Conservation (phyloP, 2,888 invertebrate species). For the Eupithecia vulgata region DNA sequence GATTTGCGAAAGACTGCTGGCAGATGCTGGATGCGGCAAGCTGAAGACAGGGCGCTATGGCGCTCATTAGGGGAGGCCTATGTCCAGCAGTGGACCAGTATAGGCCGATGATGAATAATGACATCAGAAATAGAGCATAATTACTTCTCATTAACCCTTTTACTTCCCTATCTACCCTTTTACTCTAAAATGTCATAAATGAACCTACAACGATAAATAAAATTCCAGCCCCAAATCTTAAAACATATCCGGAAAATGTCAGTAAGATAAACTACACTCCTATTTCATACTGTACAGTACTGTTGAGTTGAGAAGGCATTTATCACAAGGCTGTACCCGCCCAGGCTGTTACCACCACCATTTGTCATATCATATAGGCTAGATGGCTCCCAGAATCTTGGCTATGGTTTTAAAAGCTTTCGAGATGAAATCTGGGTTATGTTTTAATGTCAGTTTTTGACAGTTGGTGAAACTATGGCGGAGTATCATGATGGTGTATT, state of each 20-base stretch:
- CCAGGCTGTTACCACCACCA: slow-evolving; percentile 21
- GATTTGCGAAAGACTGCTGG: too few relatives aligned
- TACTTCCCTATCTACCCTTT: too few relatives aligned
- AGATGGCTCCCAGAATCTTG: slow-evolving; percentile 17
- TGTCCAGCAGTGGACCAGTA: too few relatives aligned
- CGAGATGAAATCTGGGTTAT: slow-evolving; percentile 6
- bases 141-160: too few relatives aligned
- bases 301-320: slow-evolving; percentile 22
- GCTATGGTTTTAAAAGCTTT: slow-evolving; percentile 8
- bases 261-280: slow-evolving; percentile 15
- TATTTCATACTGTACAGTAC: not conserved
- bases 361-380: slow-evolving; percentile 21
- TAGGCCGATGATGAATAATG: too few relatives aligned
- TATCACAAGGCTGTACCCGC: slow-evolving; percentile 23
- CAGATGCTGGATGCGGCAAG: too few relatives aligned
- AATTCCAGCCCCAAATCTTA: not conserved
- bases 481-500: too few relatives aligned
- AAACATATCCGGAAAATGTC: slow-evolving; percentile 1
- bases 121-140: too few relatives aligned
- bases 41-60: too few relatives aligned
- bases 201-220: slow-evolving; percentile 1
- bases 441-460: not conserved
- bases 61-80: too few relatives aligned
- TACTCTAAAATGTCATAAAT: too few relatives aligned
- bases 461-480: not conserved